Evolutionary conservation across 1,140 invertebrate genomes (phyloP).

Genomic region (Magallana ariakensis): DNA sequence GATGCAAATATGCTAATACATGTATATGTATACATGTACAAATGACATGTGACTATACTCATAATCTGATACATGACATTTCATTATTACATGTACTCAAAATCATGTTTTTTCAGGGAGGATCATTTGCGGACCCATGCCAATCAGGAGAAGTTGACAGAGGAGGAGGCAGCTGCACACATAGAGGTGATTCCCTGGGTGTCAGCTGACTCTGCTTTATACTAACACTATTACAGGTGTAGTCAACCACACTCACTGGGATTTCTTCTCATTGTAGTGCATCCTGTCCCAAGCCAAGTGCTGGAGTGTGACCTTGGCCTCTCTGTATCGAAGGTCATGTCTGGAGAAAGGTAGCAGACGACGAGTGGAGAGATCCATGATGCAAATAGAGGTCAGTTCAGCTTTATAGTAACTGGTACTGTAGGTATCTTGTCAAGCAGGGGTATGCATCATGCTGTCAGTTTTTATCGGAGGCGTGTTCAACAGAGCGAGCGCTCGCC

Average conservation of each 20-base stretch:
- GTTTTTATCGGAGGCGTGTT: too few relatives aligned
- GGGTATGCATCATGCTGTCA: too few relatives aligned
- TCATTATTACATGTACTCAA: too few relatives aligned
- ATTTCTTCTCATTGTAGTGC: slow-evolving; percentile 65
- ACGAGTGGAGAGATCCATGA: slow-evolving; percentile 91
- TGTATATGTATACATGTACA: too few relatives aligned
- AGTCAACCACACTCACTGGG: background rate
- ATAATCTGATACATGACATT: too few relatives aligned
- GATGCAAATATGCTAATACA: too few relatives aligned
- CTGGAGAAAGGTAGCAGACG: slow-evolving; percentile 88
- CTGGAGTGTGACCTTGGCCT: slow-evolving; percentile 86
- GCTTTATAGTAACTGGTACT: background rate
- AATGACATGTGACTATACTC: too few relatives aligned
- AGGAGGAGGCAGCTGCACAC: slow-evolving; percentile 90
- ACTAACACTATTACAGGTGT: too few relatives aligned
- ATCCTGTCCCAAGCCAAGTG: slow-evolving; percentile 63
- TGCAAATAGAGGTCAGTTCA: slow-evolving; percentile 85
- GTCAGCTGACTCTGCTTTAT: background rate
- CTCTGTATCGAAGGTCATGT: slow-evolving; percentile 87
- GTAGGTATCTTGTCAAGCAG: too few relatives aligned
- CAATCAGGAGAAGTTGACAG: slow-evolving; percentile 83
- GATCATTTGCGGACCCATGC: slow-evolving; percentile 68
- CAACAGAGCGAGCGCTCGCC: too few relatives aligned
- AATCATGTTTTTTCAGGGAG: slow-evolving; percentile 66
- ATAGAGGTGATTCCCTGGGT: slow-evolving; percentile 82